A percentile compares a stretch with the other conserved stretches of the same genome.
phyloP scores from a whole-genome alignment of 2,888 invertebrate species.

The Conomelus anceps region DNA sequence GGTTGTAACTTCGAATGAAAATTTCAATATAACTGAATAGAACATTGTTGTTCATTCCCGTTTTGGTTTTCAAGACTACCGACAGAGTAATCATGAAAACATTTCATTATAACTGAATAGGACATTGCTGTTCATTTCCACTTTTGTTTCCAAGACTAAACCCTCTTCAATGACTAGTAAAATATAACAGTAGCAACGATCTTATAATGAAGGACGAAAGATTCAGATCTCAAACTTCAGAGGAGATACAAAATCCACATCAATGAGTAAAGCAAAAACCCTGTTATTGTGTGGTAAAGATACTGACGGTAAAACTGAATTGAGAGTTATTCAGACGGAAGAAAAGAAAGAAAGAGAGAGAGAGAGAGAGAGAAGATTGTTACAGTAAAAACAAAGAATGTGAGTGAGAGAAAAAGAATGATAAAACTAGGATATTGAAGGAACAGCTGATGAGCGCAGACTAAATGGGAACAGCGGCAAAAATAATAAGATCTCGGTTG shows the following conservation, averaged over 20 bases:
- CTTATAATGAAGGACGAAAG: not conserved
- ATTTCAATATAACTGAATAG: too few species aligned
- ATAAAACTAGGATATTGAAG: not conserved
- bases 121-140: not conserved
- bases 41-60: too few species aligned
- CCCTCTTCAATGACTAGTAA: not conserved
- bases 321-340: not conserved
- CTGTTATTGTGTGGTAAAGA: not conserved
- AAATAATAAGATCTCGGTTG: not conserved
- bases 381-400: not conserved
- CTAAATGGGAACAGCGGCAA: not conserved
- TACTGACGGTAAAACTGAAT: not conserved
- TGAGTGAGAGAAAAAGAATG: not conserved
- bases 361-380: not conserved
- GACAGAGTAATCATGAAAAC: too few species aligned
- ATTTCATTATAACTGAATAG: too few species aligned
- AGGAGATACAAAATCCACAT: not conserved
- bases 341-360: not conserved
- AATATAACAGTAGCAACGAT: not conserved
- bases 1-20: too few species aligned
- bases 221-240: not conserved
- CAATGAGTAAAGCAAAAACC: not conserved
- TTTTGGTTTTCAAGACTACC: too few species aligned
- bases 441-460: not conserved
- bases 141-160: not conserved